phyloP scores from a whole-genome alignment of 2,113 vertebrate species.

The Leptobrachium leishanense region DNA sequence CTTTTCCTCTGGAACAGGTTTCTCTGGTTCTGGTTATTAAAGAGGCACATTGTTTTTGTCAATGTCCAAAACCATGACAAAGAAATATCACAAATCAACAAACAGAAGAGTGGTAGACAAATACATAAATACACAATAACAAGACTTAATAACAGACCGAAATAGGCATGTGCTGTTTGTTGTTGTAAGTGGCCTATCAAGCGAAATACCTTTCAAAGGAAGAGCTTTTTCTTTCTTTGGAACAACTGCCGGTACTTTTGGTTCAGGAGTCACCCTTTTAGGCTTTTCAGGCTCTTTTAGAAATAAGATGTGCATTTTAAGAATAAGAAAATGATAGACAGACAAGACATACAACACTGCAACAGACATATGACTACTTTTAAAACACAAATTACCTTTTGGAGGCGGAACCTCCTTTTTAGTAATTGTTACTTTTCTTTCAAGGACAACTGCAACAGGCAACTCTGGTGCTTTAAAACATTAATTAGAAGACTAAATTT shows the following conservation, averaged over 20 bases:
- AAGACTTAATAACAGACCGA: too few species aligned
- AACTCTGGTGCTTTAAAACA: constrained; percentile 43
- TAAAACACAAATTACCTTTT: constrained; percentile 26
- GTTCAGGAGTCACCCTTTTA: constrained; percentile 54
- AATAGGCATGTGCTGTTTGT: neutral
- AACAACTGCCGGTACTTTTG: constrained; percentile 22
- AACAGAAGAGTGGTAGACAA: neutral
- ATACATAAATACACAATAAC: neutral
- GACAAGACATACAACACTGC: neutral
- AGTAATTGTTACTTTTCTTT: constrained; percentile 30
- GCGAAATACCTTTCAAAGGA: constrained; percentile 27
- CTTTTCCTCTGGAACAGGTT: constrained; percentile 70
- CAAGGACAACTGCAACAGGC: constrained; percentile 18
- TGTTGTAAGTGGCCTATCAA: neutral
- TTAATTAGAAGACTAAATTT: constrained; percentile 6
- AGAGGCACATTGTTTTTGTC: neutral
- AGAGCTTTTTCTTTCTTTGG: constrained; percentile 57
- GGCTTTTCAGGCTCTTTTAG: constrained; percentile 68
- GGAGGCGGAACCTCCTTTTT: constrained; percentile 34
- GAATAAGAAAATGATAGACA: neutral
- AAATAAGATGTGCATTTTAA: constrained; percentile 34
- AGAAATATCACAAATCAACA: too few species aligned
- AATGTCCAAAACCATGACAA: neutral
- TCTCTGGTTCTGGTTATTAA: constrained; percentile 58
- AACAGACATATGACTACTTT: neutral